Base-by-base conservation (phyloP, 1,140 invertebrate genomes). In the Conopomorpha cramerella region DNA sequence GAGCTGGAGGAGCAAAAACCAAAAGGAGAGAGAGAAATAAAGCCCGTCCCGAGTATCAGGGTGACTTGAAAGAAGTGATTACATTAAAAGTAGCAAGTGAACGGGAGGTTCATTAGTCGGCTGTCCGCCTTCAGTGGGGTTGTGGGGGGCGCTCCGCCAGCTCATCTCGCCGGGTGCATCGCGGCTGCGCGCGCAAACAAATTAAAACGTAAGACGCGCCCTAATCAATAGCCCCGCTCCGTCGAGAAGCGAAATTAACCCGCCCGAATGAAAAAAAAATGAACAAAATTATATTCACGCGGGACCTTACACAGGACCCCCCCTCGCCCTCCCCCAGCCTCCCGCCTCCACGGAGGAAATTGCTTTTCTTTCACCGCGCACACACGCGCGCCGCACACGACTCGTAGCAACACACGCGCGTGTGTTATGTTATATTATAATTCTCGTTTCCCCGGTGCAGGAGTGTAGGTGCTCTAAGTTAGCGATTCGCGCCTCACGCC, bases 361-460 rank as follows among this genome's bases (percentile, higher is more conserved):
- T 74, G 71, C 64, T 66, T 74, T 74, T 74, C 70, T 66, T 74
- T 74, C 71, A 66, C 70, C 54, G 66, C 57, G 62, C 61, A 58
- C 56, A 50, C 61, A 63, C 58, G 64, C 58, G 54, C 64, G 53
- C 46, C 34, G 55, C 61, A 70, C 65, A 70, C 65, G 68, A 65
- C 70, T 68, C 67, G 46, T 61, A 45, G 58, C 64, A 57, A 57
- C 65, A 66, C 67, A 70, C 63, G 66, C n/a, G n/a, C n/a, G n/a
- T n/a, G n/a, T n/a, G n/a, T n/a, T n/a, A n/a, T n/a, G n/a, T 64
- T 62, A 72, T 74, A 72, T 74, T 74, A 74, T 74, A 74, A 74
- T 74, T 74, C 72, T 72, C 67, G 67, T 72, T 66, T 64, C 55
- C 54, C 55, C 70, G 70, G 70, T 74, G 61, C 66, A 63, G 56